Evolutionary conservation across 2,113 vertebrate species (phyloP).

Genomic region (Colius striatus): DNA sequence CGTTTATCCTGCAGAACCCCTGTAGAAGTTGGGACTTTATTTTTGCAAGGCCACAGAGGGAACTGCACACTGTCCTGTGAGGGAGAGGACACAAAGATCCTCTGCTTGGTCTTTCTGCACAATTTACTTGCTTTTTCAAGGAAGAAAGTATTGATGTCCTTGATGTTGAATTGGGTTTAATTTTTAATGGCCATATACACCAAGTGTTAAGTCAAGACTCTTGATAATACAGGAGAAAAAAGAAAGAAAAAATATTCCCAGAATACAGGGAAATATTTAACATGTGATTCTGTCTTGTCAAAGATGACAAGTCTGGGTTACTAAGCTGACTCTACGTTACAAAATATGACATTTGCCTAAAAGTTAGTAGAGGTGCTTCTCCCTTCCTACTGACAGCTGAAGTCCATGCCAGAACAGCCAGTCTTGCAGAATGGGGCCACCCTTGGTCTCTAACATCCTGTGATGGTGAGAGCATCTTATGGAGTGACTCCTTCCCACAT

Average conservation of each 20-base stretch:
- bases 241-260: background rate
- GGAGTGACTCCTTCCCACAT: background rate
- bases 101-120: background rate
- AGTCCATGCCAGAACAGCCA: background rate
- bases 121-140: background rate
- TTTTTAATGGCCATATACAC: background rate
- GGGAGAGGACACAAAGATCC: background rate
- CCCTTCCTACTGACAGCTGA: background rate
- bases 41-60: background rate
- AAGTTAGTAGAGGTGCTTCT: background rate
- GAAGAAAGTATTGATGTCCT: background rate
- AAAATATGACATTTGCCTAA: background rate
- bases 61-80: accelerated
- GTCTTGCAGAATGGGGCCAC: background rate
- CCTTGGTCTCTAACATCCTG: background rate
- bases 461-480: accelerated
- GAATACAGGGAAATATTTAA: background rate
- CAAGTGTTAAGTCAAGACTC: background rate
- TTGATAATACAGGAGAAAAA: background rate
- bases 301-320: background rate
- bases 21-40: background rate
- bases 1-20: background rate
- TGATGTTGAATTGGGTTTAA: background rate
- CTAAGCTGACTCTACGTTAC: background rate
- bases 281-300: background rate